These are phyloP conservation scores for Zosterops japonicus DNA, from an alignment of 2,113 vertebrate species.

Conservation along the genomic window DNA sequence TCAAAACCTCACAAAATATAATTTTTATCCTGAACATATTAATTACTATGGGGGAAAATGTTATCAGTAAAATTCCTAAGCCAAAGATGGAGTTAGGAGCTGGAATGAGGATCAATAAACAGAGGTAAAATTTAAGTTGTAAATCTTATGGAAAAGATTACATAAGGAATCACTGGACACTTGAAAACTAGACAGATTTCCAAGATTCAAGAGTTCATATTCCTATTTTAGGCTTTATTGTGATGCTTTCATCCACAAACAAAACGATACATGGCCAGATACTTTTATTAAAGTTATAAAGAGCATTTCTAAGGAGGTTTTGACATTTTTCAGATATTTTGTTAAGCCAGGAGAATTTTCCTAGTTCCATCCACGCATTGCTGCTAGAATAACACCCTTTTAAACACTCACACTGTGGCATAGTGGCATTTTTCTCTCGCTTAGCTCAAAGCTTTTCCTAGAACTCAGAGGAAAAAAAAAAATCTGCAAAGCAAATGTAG, in stretches of 20 bases:
- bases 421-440: not conserved
- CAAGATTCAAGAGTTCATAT: not conserved
- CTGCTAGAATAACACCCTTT: not conserved
- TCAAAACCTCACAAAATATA: not conserved
- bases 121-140: not conserved
- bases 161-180: not conserved
- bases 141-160: too few species aligned
- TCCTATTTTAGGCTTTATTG: not conserved
- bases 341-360: not conserved
- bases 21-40: not conserved
- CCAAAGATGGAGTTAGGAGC: not conserved
- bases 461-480: not conserved
- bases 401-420: not conserved
- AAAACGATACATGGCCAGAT: not conserved
- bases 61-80: not conserved
- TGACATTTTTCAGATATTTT: not conserved
- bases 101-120: not conserved
- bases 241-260: not conserved
- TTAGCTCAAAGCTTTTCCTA: not conserved
- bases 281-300: not conserved
- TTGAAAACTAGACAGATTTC: not conserved
- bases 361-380: not conserved
- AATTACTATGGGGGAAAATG: not conserved
- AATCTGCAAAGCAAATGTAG: not conserved
- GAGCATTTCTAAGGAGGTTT: not conserved